A percentile compares a stretch with the other conserved stretches of the same genome.
Conservation (phyloP, 2,797 vertebrate species). For the Macroramphosus scolopax region DNA sequence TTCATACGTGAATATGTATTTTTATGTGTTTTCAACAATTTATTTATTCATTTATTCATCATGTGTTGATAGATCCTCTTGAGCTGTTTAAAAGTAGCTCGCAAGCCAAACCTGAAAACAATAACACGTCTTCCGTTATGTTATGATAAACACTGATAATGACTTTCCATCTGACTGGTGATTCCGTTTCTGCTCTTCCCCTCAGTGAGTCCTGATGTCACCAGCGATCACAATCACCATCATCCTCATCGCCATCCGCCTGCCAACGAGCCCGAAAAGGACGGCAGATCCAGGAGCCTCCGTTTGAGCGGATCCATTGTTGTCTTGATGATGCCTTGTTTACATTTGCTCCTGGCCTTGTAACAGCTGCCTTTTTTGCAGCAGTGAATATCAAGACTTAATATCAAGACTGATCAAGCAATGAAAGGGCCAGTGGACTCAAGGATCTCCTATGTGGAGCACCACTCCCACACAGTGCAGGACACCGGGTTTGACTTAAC, state of each 20-base stretch:
- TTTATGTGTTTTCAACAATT: too few relatives aligned
- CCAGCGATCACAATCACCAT: constrained; percentile 78
- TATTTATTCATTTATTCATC: too few relatives aligned
- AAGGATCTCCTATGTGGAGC: constrained; percentile 16
- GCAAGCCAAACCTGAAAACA: too few relatives aligned
- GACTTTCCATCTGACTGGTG: too few relatives aligned
- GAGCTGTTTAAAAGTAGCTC: too few relatives aligned
- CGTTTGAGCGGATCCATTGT: constrained; percentile 44
- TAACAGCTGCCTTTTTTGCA: constrained; percentile 69
- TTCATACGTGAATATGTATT: too few relatives aligned
- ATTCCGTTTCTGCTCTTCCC: constrained; percentile 60
- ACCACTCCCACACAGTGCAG: constrained; percentile 28
- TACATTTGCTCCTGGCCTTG: constrained; percentile 67
- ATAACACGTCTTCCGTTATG: too few relatives aligned
- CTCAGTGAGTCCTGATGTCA: constrained; percentile 83
- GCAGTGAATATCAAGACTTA: constrained; percentile 48
- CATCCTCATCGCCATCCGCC: constrained; percentile 72
- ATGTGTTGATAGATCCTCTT: too few relatives aligned
- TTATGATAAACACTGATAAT: too few relatives aligned
- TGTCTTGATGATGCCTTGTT: constrained; percentile 67
- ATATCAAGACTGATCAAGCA: constrained; percentile 54
- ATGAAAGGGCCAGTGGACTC: constrained; percentile 28
- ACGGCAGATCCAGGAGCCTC: constrained; percentile 66
- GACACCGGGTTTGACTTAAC: constrained; percentile 27
- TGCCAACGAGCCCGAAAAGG: constrained; percentile 55